Percentiles rank a stretch among this genome's conserved stretches.
Conservation (phyloP, 2,888 invertebrate species). For the Arctia plantaginis region DNA sequence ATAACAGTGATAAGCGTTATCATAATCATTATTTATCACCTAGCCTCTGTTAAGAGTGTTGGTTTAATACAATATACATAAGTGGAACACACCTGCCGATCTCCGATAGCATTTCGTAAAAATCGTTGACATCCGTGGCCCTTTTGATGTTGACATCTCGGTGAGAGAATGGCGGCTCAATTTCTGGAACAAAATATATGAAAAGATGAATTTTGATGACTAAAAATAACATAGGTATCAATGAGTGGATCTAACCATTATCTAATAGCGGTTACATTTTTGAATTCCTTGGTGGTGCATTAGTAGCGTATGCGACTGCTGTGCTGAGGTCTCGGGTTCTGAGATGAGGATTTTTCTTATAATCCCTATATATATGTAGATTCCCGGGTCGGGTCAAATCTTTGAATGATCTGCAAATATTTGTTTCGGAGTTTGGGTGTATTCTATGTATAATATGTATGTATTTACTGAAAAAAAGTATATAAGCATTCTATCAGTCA, state of each 20-base stretch:
- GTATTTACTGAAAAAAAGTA: too few species aligned
- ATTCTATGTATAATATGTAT: too few species aligned
- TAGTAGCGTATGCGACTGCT: too few species aligned
- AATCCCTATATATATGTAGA: too few species aligned
- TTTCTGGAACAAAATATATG: slow-evolving; percentile 87
- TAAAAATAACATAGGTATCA: not conserved
- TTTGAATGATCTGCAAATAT: too few species aligned
- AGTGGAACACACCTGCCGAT: slow-evolving; percentile 87
- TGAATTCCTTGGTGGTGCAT: too few species aligned
- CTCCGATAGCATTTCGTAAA: slow-evolving; percentile 95
- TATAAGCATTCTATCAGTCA: too few species aligned
- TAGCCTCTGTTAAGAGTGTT: not conserved
- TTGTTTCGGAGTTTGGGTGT: too few species aligned
- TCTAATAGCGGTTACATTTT: not conserved
- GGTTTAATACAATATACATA: slow-evolving; percentile 23
- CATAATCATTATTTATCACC: slow-evolving; percentile 25
- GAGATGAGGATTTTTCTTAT: too few species aligned
- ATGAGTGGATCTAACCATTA: not conserved
- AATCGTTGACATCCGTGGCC: slow-evolving; percentile 94
- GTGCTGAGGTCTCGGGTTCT: too few species aligned
- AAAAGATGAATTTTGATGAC: not conserved
- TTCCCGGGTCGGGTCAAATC: too few species aligned
- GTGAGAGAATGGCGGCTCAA: slow-evolving; percentile 95
- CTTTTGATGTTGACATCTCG: slow-evolving; percentile 95
- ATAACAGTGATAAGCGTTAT: slow-evolving; percentile 41